These are phyloP conservation scores for Leptopilina myrica DNA, from an alignment of 2,888 invertebrate species.

Conservation along the genomic window DNA sequence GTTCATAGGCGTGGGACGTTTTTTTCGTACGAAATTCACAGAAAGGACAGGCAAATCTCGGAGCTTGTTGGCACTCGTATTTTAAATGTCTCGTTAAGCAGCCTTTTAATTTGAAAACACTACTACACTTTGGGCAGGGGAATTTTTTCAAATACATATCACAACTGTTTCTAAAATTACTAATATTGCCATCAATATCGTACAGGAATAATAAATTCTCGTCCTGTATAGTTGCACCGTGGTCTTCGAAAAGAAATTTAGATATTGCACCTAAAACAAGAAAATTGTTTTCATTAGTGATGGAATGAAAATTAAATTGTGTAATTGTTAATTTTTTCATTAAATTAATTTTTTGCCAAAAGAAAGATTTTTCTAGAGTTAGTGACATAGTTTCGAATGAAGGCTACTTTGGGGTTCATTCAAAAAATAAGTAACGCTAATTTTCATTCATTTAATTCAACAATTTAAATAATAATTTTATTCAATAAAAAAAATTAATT, in stretches of 20 bases:
- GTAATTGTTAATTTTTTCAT: too few relatives aligned
- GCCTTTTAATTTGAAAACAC: slow-evolving; percentile 59
- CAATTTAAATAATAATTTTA: too few relatives aligned
- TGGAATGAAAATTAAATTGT: background rate
- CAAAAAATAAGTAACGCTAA: too few relatives aligned
- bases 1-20: slow-evolving; percentile 63
- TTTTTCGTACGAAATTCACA: slow-evolving; percentile 54
- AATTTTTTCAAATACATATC: slow-evolving; percentile 28
- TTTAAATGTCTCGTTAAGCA: slow-evolving; percentile 64
- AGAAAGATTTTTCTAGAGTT: too few relatives aligned
- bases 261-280: slow-evolving; percentile 17
- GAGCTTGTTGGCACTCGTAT: slow-evolving; percentile 73
- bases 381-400: background rate
- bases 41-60: slow-evolving; percentile 70
- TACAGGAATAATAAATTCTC: background rate
- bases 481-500: too few relatives aligned
- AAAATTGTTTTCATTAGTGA: background rate
- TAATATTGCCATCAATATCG: background rate
- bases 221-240: background rate
- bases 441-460: rapidly evolving
- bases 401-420: too few relatives aligned
- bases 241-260: background rate
- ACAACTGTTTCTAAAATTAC: background rate
- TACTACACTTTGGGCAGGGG: slow-evolving; percentile 62
- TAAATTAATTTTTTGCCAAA: too few relatives aligned